phyloP scores from a whole-genome alignment of 2,113 vertebrate species.

The Lampris megalopsis region DNA sequence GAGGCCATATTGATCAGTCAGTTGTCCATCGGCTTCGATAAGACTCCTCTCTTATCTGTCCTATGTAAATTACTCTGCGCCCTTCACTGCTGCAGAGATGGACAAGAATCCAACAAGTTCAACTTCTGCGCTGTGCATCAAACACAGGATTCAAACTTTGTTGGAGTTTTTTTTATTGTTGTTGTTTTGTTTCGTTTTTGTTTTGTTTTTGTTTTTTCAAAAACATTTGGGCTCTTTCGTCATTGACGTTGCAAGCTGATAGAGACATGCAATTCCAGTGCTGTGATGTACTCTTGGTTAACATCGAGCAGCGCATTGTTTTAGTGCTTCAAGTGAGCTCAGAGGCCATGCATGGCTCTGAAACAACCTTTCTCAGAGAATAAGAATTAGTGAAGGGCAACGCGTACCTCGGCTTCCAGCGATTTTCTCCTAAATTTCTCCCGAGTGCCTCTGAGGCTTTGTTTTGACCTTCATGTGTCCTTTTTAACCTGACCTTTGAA shows the following conservation, averaged over 20 bases:
- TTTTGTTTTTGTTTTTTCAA: no score
- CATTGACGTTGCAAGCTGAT: neutral
- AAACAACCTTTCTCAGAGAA: neutral
- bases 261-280: neutral
- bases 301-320: neutral
- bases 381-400: neutral
- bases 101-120: conserved; percentile 6
- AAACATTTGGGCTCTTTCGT: neutral
- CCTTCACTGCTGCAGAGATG: conserved; percentile 29
- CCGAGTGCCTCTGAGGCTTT: conserved; percentile 19
- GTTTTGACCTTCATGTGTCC: conserved; percentile 46
- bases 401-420: conserved; percentile 5
- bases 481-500: conserved; percentile 22
- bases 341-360: neutral
- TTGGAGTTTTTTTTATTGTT: neutral
- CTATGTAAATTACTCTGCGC: conserved; percentile 23
- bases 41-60: conserved; percentile 38
- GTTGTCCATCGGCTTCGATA: conserved; percentile 18
- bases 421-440: conserved; percentile 24
- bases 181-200: no score
- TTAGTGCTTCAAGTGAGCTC: conserved; percentile 1
- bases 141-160: neutral
- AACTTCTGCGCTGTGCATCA: conserved; percentile 11
- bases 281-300: no score
- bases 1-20: conserved; percentile 6